Base-by-base conservation (phyloP, 2,888 invertebrate species). In the Hartigia nigra region DNA sequence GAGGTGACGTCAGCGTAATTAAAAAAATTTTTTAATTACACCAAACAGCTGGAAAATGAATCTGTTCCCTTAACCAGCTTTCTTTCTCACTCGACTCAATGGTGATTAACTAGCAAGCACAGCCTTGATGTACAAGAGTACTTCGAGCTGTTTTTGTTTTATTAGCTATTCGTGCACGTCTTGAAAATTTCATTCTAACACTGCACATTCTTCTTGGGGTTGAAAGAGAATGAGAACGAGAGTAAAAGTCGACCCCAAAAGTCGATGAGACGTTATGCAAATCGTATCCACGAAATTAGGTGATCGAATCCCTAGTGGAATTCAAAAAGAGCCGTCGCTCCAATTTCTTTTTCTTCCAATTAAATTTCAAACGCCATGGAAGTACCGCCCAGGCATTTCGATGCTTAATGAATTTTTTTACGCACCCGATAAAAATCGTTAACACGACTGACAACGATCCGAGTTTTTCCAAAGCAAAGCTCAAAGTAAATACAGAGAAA, bases 61-160 rank as follows among this genome's bases (percentile, higher is more conserved):
- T 55, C 14, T 23, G 0, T 23, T 55, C 9, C 0, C 55, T 55
- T 2, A 0, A 9, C 9, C 55, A 55, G 9, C 2, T 37, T 36
- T 14, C 14, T 12, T 14, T 39, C 23, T 23, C 23, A 9, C 23
- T 55, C 23, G 23, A 55, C 82, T 85, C 86, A 86, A 87, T 85
- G 82, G 83, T 79, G 82, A 81, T 84, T 83, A 85, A 83, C 84
- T 81, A 85, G 82, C 85, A 82, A 34, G 75, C 75, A 84, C 84
- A 86, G 85, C 86, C 84, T 87, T 84, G 79, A 80, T 81, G 74
- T 80, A 82, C 81, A 74, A 87, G 87, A 83, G 84, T 85, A 78
- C 87, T 88, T 79, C 81, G 80, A 78, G 82, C 81, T 85, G 86
- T 87, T 88, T 88, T 88, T 88, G 87, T 88, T 88, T 85, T 79